Conservation (phyloP, 2,113 vertebrate genomes). For the Origma solitaria region DNA sequence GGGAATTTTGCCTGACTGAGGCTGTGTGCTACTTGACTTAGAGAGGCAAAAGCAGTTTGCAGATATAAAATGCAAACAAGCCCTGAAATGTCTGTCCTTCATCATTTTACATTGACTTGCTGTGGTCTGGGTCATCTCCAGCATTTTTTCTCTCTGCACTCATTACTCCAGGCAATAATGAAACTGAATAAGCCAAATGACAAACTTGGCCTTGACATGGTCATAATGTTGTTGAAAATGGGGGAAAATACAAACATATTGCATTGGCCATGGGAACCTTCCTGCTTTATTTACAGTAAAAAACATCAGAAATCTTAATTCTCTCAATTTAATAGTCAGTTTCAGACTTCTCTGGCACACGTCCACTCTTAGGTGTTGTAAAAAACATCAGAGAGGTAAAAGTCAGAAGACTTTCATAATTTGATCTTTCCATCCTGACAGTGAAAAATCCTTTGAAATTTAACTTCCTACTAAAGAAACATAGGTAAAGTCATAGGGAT, state of each 20-base stretch:
- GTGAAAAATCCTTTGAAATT: not conserved
- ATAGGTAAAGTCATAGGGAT: not conserved
- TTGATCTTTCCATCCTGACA: not conserved
- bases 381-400: not conserved
- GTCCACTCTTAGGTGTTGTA: not conserved
- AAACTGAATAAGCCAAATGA: not conserved
- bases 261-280: not conserved
- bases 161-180: not conserved
- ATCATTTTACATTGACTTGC: not conserved
- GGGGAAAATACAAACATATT: not conserved
- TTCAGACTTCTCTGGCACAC: not conserved
- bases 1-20: not conserved
- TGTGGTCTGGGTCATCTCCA: not conserved
- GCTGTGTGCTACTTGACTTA: fast-evolving
- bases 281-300: not conserved
- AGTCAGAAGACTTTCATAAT: not conserved
- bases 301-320: not conserved
- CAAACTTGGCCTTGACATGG: not conserved
- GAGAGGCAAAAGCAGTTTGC: not conserved
- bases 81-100: not conserved
- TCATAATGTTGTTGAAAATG: not conserved
- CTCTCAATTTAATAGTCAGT: not conserved
- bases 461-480: not conserved
- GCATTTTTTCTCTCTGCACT: not conserved
- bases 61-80: not conserved